Percentiles rank a stretch among this genome's conserved stretches.
Conservation (phyloP, 1,140 invertebrate genomes). For the Diorhabda elongata region DNA sequence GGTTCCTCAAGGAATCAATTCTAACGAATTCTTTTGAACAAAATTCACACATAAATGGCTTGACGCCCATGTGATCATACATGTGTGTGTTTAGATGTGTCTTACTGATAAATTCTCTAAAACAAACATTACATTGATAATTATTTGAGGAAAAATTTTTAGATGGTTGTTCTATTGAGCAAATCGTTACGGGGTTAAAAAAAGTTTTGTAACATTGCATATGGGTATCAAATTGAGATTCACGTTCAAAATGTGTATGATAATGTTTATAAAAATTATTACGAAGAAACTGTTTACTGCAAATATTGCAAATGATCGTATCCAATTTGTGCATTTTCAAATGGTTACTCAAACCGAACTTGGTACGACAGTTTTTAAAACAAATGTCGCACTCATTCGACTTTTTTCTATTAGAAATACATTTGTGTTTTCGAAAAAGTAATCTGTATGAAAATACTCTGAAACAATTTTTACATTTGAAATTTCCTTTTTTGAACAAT, state of each 20-base stretch:
- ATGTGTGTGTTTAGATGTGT: background rate
- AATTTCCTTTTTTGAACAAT: background rate
- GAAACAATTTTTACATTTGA: background rate
- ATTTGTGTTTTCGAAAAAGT: background rate
- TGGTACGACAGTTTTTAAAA: background rate
- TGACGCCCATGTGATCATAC: background rate
- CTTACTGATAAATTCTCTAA: background rate
- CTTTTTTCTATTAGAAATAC: too few relatives aligned
- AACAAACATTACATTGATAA: background rate
- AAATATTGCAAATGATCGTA: background rate
- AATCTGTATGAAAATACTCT: background rate
- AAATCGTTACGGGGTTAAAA: too few relatives aligned
- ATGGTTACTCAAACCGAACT: background rate
- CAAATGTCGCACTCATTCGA: background rate
- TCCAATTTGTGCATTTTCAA: background rate
- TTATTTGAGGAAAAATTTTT: background rate
- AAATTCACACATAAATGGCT: background rate
- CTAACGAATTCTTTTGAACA: constrained; percentile 2
- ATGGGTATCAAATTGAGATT: too few relatives aligned
- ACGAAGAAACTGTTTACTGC: background rate
- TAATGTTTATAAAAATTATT: background rate
- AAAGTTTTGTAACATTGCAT: too few relatives aligned
- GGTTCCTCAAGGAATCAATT: constrained; percentile 37
- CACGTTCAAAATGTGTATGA: background rate
- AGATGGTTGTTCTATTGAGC: too few relatives aligned